A percentile compares a stretch with the other conserved stretches of the same genome.
Conservation (phyloP, 2,113 vertebrate genomes). For the Oncorhynchus tshawytscha region DNA sequence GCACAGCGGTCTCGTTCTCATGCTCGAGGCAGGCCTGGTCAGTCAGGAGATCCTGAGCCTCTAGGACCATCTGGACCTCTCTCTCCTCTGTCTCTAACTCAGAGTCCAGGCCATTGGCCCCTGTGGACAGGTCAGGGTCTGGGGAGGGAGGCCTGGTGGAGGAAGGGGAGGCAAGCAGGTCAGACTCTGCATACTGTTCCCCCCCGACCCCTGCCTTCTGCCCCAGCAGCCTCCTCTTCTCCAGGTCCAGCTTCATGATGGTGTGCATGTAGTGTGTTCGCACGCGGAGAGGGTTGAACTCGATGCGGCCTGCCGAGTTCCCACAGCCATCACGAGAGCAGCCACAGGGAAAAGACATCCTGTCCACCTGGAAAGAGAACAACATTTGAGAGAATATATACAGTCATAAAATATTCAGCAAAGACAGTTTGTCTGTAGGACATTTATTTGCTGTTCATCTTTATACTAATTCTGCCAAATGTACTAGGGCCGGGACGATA, state of each 20-base stretch:
- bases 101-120: constrained; percentile 39
- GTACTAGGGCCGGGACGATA: no score
- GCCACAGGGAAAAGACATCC: constrained; percentile 96
- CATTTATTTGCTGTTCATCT: neutral
- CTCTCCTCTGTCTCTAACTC: constrained; percentile 63
- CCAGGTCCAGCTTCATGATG: constrained; percentile 95
- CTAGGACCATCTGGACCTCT: constrained; percentile 42
- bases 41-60: constrained; percentile 60
- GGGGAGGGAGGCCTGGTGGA: constrained; percentile 50
- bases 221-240: constrained; percentile 79
- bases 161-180: constrained; percentile 39
- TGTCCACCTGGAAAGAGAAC: constrained; percentile 83
- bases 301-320: constrained; percentile 87
- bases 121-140: constrained; percentile 30
- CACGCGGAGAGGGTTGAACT: constrained; percentile 95
- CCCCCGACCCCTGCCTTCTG: constrained; percentile 31
- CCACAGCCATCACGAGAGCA: constrained; percentile 94
- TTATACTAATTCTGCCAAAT: neutral
- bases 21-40: constrained; percentile 76
- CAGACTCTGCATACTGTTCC: constrained; percentile 49
- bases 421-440: neutral
- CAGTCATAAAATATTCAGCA: neutral
- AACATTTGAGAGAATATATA: neutral
- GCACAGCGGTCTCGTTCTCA: constrained; percentile 87
- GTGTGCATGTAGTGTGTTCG: constrained; percentile 98